Conservation (phyloP, 2,113 vertebrate genomes). For the Caloenas nicobarica region DNA sequence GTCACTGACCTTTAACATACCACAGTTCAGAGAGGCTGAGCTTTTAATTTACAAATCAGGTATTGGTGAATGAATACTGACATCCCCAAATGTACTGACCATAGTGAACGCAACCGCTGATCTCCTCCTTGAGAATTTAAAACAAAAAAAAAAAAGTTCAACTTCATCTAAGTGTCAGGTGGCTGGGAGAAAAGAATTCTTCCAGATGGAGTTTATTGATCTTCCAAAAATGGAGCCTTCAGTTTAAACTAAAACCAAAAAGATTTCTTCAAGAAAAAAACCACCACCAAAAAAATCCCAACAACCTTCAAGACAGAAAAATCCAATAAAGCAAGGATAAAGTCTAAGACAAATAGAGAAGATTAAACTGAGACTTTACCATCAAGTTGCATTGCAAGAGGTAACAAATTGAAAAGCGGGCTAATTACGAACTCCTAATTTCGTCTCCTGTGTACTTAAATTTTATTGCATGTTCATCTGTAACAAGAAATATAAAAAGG, state of each 20-base stretch:
- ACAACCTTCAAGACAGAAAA: constrained; percentile 1
- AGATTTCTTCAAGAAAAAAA: not conserved
- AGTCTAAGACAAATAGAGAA: not conserved
- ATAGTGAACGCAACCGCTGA: constrained; percentile 24
- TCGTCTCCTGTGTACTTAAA: not conserved
- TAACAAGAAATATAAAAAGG: not conserved
- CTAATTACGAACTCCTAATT: constrained; percentile 35
- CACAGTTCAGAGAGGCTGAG: not conserved
- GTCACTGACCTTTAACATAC: constrained; percentile 49
- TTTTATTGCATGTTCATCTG: not conserved
- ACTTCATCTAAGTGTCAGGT: constrained; percentile 30
- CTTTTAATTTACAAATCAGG: constrained; percentile 52
- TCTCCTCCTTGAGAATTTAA: not conserved
- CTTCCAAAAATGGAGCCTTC: constrained; percentile 43
- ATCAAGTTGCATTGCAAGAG: not conserved
- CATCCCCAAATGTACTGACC: constrained; percentile 25
- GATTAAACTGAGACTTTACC: constrained; percentile 12
- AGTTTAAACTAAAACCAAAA: constrained; percentile 46
- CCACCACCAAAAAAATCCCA: not conserved
- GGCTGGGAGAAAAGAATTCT: constrained; percentile 32
- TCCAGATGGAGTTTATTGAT: constrained; percentile 52
- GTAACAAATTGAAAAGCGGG: constrained; percentile 19
- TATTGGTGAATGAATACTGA: not conserved
- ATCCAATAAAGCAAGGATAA: constrained; percentile 31
- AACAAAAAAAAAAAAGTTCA: not conserved